A percentile compares a stretch with the other conserved stretches of the same genome.
phyloP scores from a whole-genome alignment of 2,113 vertebrate species.

The Lophotis ruficrista region DNA sequence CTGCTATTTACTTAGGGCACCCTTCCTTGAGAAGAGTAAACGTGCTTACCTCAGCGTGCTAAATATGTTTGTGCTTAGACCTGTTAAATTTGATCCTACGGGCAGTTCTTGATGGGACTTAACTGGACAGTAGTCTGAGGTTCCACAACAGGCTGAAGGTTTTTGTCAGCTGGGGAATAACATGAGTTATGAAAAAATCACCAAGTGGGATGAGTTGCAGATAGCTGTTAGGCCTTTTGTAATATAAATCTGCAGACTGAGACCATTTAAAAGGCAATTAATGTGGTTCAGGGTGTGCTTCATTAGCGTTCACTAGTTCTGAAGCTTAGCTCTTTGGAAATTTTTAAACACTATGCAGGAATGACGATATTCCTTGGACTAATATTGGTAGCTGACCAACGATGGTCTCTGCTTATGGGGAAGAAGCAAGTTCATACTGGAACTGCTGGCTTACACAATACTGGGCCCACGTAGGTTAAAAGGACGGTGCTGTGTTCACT shows the following conservation, averaged over 20 bases:
- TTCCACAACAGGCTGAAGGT: not conserved
- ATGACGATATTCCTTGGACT: not conserved
- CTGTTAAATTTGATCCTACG: not conserved
- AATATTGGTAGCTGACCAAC: not conserved
- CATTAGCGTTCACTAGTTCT: not conserved
- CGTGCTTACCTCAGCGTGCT: not conserved
- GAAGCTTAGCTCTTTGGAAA: not conserved
- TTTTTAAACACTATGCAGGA: not conserved
- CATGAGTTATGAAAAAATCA: not conserved
- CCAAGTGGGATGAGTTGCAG: not conserved
- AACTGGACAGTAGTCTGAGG: not conserved
- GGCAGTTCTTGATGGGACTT: not conserved
- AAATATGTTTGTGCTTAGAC: not conserved
- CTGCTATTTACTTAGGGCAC: not conserved
- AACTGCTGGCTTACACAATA: not conserved
- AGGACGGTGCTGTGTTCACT: not conserved
- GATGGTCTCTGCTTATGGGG: not conserved
- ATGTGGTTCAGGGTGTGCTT: not conserved
- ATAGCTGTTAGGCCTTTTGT: not conserved
- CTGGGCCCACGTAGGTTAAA: not conserved
- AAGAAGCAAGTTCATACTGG: not conserved
- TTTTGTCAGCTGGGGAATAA: slow-evolving; percentile 2
- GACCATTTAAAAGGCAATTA: not conserved
- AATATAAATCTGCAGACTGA: not conserved
- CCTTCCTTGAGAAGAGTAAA: not conserved